Evolutionary conservation across 2,797 vertebrate species (phyloP).

Genomic region (Pseudotriccus pelzelni): DNA sequence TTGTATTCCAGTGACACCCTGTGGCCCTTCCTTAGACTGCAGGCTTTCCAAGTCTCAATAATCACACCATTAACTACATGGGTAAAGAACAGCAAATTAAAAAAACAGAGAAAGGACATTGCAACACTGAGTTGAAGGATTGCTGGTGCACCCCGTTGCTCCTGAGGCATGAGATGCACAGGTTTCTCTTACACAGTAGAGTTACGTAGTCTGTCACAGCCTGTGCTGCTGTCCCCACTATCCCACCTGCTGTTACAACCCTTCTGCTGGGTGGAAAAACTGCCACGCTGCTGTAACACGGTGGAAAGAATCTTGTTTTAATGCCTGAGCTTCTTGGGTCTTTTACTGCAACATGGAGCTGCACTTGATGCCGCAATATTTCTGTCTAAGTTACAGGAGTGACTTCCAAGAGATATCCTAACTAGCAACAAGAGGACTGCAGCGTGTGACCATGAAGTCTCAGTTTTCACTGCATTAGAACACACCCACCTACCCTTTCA

Average conservation of each 20-base stretch:
- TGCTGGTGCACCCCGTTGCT: neutral
- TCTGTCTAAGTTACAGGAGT: neutral
- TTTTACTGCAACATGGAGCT: neutral
- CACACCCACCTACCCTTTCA: neutral
- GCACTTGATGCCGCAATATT: rapidly evolving
- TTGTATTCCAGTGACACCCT: constrained; percentile 43
- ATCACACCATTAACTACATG: rapidly evolving
- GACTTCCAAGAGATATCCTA: neutral
- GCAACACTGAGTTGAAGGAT: neutral
- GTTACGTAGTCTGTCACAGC: neutral
- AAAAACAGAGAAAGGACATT: neutral
- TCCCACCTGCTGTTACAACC: neutral
- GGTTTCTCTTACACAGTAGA: neutral
- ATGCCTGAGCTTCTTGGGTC: neutral
- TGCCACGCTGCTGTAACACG: neutral
- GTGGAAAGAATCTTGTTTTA: neutral
- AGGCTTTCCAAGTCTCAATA: neutral
- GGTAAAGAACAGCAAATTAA: neutral
- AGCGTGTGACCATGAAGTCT: neutral
- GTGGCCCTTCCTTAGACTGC: constrained; percentile 2
- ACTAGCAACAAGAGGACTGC: neutral
- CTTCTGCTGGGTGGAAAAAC: neutral
- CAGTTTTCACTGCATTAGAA: neutral
- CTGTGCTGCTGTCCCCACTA: neutral
- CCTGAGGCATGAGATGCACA: neutral